Percentiles rank a stretch among this genome's conserved stretches.
phyloP scores from a whole-genome alignment of 1,140 invertebrate species.

The Tetraneura akinire region DNA sequence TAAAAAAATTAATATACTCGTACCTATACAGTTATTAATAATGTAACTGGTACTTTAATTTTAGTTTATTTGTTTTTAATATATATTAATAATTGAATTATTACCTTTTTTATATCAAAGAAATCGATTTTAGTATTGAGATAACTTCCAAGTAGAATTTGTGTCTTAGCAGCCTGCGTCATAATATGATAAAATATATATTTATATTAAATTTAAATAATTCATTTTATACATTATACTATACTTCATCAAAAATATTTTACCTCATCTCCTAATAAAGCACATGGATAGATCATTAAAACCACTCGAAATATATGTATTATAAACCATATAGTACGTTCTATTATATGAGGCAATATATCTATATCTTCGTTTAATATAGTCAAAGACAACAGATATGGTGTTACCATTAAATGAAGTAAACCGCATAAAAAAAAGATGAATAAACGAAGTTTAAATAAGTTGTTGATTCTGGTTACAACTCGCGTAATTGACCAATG shows the following conservation, averaged over 20 bases:
- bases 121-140: slow-evolving; percentile 34
- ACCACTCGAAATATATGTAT: slow-evolving; percentile 12
- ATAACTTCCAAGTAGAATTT: slow-evolving; percentile 34
- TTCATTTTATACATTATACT: background rate
- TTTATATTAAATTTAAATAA: background rate
- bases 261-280: slow-evolving; percentile 34
- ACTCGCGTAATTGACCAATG: slow-evolving; percentile 46
- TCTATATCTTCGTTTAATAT: slow-evolving; percentile 28
- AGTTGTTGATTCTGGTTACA: slow-evolving; percentile 8
- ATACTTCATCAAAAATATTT: background rate
- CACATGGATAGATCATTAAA: slow-evolving; percentile 15
- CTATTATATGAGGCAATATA: background rate
- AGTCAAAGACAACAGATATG: slow-evolving; percentile 9
- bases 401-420: slow-evolving; percentile 3
- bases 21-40: too few relatives aligned
- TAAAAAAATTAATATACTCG: too few relatives aligned
- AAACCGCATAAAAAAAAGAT: slow-evolving; percentile 15
- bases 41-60: too few relatives aligned
- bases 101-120: slow-evolving; percentile 36
- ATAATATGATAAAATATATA: background rate
- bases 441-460: slow-evolving; percentile 34
- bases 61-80: too few relatives aligned
- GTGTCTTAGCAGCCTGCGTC: slow-evolving; percentile 26
- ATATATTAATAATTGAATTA: too few relatives aligned
- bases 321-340: slow-evolving; percentile 12